phyloP scores from a whole-genome alignment of 2,888 invertebrate species.

The Phalangium opilio region DNA sequence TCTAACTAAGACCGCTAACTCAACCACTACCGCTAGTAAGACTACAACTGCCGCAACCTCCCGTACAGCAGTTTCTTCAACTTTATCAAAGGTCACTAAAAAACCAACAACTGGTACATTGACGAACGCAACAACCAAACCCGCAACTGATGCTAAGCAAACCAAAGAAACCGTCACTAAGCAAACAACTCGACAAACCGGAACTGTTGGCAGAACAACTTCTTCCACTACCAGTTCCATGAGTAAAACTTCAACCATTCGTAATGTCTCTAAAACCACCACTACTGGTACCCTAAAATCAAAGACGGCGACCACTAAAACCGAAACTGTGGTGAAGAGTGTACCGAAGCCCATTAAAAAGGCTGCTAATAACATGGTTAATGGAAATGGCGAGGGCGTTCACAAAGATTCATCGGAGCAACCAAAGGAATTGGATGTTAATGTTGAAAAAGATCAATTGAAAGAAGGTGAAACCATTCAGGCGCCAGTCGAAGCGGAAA shows the following conservation, averaged over 20 bases:
- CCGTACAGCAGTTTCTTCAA: too few relatives aligned
- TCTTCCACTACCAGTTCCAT: neutral
- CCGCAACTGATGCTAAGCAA: neutral
- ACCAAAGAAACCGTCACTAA: neutral
- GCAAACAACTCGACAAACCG: neutral
- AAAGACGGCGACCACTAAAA: too few relatives aligned
- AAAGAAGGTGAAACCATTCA: neutral
- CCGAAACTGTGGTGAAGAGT: too few relatives aligned
- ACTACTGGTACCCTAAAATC: neutral
- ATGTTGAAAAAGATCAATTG: neutral
- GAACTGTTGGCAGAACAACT: neutral
- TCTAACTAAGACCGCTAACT: too few relatives aligned
- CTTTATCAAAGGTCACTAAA: too few relatives aligned
- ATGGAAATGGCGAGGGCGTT: neutral
- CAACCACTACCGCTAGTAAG: too few relatives aligned
- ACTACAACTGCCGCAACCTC: neutral
- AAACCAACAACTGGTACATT: too few relatives aligned
- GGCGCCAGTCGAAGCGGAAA: neutral
- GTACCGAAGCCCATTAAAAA: too few relatives aligned
- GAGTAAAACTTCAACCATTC: neutral
- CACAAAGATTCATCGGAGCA: neutral
- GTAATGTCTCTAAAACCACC: neutral
- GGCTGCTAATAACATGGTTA: neutral
- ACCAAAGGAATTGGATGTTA: neutral
- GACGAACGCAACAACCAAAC: too few relatives aligned